Evolutionary conservation across 2,888 invertebrate genomes (phyloP), one percentile per base, ranked within the genome.

Genomic region (Lamellibrachia satsuma): DNA sequence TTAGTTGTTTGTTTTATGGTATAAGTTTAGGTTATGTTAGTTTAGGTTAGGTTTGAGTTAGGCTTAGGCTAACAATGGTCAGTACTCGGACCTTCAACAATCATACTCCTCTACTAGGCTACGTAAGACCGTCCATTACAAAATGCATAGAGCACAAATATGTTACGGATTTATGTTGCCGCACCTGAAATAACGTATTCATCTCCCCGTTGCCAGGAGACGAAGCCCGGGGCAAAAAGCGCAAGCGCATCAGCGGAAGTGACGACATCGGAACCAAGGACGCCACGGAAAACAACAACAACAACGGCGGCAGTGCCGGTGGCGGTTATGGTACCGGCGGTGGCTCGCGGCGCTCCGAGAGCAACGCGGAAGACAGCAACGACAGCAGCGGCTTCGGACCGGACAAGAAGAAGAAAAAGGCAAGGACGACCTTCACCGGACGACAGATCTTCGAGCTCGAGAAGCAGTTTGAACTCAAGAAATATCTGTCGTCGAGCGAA

Each of bases 371-470:
- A 11, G 91, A 57, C 52, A 57, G 60, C 8, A 93, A 92, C 55
- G 92, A 93, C n/a, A 92, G 91, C 51, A 75, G 90, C 15, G 90
- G 52, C 27, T 39, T 90, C 75, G 75, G 75, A 1, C 22, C 75
- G 75, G 75, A 75, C 22, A 91, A 94, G 91, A 96, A 96, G 94
- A 97, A 97, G 95, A 97, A 97, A 94, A 99, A 99, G 96, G 99
- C 99, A 0, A 97, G 99, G 93, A 99, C 99, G 52, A 99, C 99
- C 52, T 99, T 99, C 97, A 99, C 99, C 0, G 99, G 99, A 2
- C 97, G 99, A 92, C 99, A 99, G 97, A 99, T 99, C 96, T 99
- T 99, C 97, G 99, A 99, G 97, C 97, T 99, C 96, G 99, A 99
- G 97, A 98, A 98, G 96, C 98, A 99, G 97, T 99, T 99, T 96